phyloP scores from a whole-genome alignment of 2,888 invertebrate genomes.

The Ophion ventricosus region DNA sequence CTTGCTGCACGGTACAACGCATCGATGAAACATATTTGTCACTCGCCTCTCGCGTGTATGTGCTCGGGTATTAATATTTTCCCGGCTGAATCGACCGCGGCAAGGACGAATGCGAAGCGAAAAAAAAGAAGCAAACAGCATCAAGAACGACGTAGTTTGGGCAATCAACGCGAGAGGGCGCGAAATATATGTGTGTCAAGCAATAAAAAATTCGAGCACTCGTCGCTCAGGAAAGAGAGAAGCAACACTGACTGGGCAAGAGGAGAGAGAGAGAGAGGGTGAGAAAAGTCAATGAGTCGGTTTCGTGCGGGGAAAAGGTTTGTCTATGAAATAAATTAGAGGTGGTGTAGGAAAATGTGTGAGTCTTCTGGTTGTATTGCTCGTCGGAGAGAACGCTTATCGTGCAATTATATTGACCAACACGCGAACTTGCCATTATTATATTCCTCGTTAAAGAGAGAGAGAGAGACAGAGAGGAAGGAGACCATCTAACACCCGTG shows the following conservation, averaged over 20 bases:
- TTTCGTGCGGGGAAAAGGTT: constrained; percentile 56
- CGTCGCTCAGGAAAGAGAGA: constrained; percentile 5
- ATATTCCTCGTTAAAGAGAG: constrained; percentile 60
- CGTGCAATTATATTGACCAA: constrained; percentile 61
- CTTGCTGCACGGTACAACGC: constrained; percentile 3
- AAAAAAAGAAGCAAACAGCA: constrained; percentile 1
- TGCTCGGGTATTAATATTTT: constrained; percentile 36
- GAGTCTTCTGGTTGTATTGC: constrained; percentile 30
- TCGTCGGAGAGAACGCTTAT: constrained; percentile 52
- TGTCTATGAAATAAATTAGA: constrained; percentile 59
- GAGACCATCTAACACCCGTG: constrained; percentile 54
- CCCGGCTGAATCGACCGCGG: constrained; percentile 10
- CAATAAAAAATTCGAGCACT: constrained; percentile 11
- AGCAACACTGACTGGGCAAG: background rate
- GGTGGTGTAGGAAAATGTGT: constrained; percentile 39
- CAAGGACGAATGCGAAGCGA: constrained; percentile 11
- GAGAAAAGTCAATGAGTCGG: constrained; percentile 53
- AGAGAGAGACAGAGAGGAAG: constrained; percentile 25
- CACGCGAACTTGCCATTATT: constrained; percentile 65
- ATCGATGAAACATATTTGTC: constrained; percentile 51
- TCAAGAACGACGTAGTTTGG: constrained; percentile 20
- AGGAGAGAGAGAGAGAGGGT: background rate
- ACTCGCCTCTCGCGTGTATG: constrained; percentile 19
- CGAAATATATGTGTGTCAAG: background rate
- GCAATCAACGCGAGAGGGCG: constrained; percentile 8